Evolutionary conservation across 2,888 invertebrate species (phyloP), one percentile per base, ranked within the genome.

Genomic region (Iselma pallidipennis): DNA sequence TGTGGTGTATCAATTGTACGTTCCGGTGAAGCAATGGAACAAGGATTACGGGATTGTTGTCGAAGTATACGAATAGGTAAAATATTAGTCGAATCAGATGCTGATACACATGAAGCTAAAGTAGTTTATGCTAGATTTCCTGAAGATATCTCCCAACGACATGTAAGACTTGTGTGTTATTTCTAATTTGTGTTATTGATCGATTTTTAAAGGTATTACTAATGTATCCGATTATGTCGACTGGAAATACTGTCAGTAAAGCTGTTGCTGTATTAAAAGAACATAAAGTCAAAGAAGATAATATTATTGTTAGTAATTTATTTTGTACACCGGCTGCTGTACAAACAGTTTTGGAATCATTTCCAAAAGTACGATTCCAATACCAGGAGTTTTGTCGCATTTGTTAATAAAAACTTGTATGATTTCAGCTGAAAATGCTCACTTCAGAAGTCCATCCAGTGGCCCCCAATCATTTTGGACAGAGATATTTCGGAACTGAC

Each of bases 201-300:
- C 49, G 14, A 31, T 10, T 42, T 58, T 74, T 75, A 4, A 55
- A 81, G 80, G 96, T 98, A 42, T 85, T 99, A 49, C 86, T 99
- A 2, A 96, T 99, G 95, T 99, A 99, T 82, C 98, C 98, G 9
- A 98, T 98, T 59, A 96, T 99, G 95, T 96, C 96, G 66, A 96
- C 97, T 0, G 98, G 99, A 1, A 98, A 97, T 79, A 98, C 98
- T 49, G 96, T 98, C 5, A 90, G 89, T 72, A 89, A 91, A 87
- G 97, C 98, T 0, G 94, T 98, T 0, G 92, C 94, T 75, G 96
- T 98, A 0, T 83, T 99, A 33, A 93, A 94, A 66, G 96, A 98
- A 74, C 96, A 98, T 77, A 92, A 93, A 12, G 98, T 98, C 0
- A 88, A 89, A 63, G 97, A 98, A 82, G 93, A 93, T 65, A 93